Percentiles rank a stretch among this genome's conserved stretches.
These are phyloP conservation scores for Thymallus thymallus DNA, from an alignment of 2,113 vertebrate species.

Conservation along the genomic window DNA sequence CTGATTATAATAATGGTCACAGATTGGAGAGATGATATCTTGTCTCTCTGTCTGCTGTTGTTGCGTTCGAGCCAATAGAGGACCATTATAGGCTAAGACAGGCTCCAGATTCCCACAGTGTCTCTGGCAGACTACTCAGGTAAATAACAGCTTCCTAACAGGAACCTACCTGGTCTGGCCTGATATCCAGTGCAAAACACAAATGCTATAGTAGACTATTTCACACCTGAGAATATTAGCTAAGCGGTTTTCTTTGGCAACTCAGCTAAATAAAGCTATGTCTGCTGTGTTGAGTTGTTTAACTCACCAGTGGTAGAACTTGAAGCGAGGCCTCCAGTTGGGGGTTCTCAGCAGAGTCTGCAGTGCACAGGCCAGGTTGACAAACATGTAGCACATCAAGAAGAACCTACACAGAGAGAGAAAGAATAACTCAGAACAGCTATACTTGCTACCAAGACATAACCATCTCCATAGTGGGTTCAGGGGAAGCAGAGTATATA, in stretches of 20 bases:
- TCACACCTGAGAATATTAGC: constrained; percentile 2
- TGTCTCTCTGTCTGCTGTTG: neutral
- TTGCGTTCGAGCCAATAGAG: neutral
- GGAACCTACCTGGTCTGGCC: neutral
- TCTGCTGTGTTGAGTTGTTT: neutral
- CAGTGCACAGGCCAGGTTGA: constrained; percentile 94
- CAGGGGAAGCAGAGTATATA: too few species aligned
- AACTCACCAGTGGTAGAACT: constrained; percentile 95
- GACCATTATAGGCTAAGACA: neutral
- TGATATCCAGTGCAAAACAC: neutral
- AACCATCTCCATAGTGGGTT: neutral
- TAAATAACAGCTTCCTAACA: neutral
- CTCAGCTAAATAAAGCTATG: neutral
- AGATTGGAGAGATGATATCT: constrained; percentile 1
- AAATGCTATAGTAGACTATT: neutral
- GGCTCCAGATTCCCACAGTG: neutral
- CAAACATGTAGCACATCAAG: constrained; percentile 99
- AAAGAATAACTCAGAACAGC: neutral
- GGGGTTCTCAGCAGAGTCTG: constrained; percentile 94
- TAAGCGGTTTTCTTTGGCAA: neutral
- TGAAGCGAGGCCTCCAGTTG: constrained; percentile 97
- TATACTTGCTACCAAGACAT: neutral
- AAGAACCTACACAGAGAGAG: constrained; percentile 84
- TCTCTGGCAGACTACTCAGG: neutral
- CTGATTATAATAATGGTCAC: neutral